These are phyloP conservation scores for Scrobipalpa costella DNA, from an alignment of 2,888 invertebrate genomes.

Conservation along the genomic window DNA sequence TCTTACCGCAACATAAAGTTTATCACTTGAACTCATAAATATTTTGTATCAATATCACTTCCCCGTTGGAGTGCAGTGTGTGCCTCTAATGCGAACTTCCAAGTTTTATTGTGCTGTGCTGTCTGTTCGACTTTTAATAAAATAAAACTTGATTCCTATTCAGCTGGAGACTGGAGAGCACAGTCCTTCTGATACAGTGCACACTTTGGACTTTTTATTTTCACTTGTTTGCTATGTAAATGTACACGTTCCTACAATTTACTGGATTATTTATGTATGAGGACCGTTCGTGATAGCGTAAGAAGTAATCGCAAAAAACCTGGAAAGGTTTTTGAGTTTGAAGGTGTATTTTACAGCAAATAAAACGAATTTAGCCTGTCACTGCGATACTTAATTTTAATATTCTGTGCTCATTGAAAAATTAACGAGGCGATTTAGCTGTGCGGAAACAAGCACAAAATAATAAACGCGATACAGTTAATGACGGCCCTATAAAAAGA, in stretches of 20 bases:
- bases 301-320: too few relatives aligned
- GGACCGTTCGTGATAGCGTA: too few relatives aligned
- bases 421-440: conserved; percentile 53
- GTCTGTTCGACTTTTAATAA: conserved; percentile 30
- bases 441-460: conserved; percentile 56
- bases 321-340: too few relatives aligned
- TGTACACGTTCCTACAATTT: too few relatives aligned
- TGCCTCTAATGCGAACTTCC: conserved; percentile 49
- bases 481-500: conserved; percentile 68
- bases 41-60: conserved; percentile 68
- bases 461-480: conserved; percentile 72
- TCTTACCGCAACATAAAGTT: conserved; percentile 74
- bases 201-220: background rate
- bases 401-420: conserved; percentile 35
- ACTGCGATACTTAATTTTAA: background rate
- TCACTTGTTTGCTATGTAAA: background rate
- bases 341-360: too few relatives aligned
- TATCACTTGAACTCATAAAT: conserved; percentile 73
- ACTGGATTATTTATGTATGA: background rate
- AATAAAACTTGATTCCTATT: conserved; percentile 25
- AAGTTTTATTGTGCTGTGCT: conserved; percentile 42
- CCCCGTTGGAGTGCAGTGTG: conserved; percentile 43
- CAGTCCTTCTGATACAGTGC: background rate
- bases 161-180: background rate
- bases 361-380: background rate